phyloP scores from a whole-genome alignment of 2,888 invertebrate genomes.

The Carpatolechia fugitivella region DNA sequence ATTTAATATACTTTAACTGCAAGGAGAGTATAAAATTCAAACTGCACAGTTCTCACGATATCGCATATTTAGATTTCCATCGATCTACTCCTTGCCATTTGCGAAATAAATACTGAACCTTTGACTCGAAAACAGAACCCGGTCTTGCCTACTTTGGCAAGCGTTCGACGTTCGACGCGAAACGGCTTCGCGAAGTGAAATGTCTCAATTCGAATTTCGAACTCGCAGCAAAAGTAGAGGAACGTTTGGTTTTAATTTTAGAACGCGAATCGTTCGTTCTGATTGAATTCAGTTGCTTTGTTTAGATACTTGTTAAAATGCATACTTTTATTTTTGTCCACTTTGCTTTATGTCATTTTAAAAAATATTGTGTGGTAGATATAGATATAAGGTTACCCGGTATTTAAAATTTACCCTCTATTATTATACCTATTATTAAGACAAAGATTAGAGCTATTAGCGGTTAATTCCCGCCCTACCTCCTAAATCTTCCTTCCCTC shows the following conservation, averaged over 20 bases:
- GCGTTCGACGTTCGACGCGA: neutral
- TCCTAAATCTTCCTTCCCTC: neutral
- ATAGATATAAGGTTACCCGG: no score
- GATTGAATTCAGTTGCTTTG: neutral
- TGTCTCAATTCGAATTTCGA: slow-evolving; percentile 65
- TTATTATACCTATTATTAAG: no score
- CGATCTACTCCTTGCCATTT: no score
- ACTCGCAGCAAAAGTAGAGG: slow-evolving; percentile 5
- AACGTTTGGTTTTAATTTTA: slow-evolving; percentile 6
- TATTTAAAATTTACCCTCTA: neutral
- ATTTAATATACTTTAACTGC: no score
- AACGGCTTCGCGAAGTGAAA: slow-evolving; percentile 27
- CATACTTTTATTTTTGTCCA: neutral
- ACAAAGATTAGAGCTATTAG: neutral
- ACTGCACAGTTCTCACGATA: no score
- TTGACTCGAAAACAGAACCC: slow-evolving; percentile 30
- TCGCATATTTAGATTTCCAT: no score
- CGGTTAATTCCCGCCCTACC: slow-evolving; percentile 1
- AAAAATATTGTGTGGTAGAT: no score
- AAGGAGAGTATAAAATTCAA: no score
- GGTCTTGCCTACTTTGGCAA: neutral
- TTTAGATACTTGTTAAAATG: no score
- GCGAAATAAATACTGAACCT: slow-evolving; percentile 16
- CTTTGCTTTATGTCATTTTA: neutral
- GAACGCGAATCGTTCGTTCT: neutral